Evolutionary conservation across 2,888 invertebrate species (phyloP), one percentile per base, ranked within the genome.

Genomic region (Pterostichus niger): DNA sequence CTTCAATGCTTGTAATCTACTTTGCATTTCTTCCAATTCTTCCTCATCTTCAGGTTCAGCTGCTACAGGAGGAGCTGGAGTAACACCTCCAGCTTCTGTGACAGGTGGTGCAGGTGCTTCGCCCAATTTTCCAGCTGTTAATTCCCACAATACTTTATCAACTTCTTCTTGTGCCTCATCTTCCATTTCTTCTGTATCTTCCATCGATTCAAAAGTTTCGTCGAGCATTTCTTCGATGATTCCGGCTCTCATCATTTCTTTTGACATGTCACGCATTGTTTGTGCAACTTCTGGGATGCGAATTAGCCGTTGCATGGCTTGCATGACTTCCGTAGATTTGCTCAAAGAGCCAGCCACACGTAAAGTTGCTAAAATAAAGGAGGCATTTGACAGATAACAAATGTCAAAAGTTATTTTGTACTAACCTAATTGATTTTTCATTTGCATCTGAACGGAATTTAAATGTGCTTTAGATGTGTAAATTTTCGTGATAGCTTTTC

Each of bases 151-250:
- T 17, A 88, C 90, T 86, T 90, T 90, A 85, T 90, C 90, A 68
- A 90, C 95, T 91, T 99, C 98, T 85, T 93, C 94, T 89, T 98
- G 97, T 5, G 98, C 99, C 86, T 96, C 97, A 87, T 99, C 98
- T 88, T 99, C 99, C 92, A 99, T 93, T 88, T 98, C 98, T 87
- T 98, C 98, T 6, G 96, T 94, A 89, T 98, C 98, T 87, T 98
- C 98, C 85, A 98, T 93, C 4, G 93, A 92, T 84, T 98, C 98
- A 94, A 99, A 95, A 40, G 98, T 98, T 88, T 99, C 99, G 85
- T 99, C 99, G 56, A 99, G 91, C 99, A 99, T 98, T 91, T 99
- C 99, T 89, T 99, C 99, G 79, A 99, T 97, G 84, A 99, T 99
- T 15, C 99, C 99, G 0, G 98, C 98, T 90, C 95, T 96, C 97